phyloP scores from a whole-genome alignment of 1,140 invertebrate species.

The Drosophila biarmipes region DNA sequence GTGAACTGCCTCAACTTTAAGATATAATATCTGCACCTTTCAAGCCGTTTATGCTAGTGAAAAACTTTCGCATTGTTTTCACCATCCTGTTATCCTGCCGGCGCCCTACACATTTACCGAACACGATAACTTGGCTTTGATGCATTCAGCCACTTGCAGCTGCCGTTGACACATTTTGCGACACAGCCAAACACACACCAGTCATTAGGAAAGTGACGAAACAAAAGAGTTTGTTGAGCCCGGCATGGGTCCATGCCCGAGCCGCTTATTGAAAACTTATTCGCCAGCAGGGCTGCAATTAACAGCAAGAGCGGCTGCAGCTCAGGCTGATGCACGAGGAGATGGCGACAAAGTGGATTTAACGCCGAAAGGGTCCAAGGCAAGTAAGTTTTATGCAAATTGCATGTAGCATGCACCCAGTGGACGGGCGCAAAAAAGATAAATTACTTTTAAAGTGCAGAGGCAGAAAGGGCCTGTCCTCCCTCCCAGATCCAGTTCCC shows the following conservation, averaged over 20 bases:
- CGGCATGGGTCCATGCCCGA: constrained; percentile 10
- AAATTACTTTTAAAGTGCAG: constrained; percentile 80
- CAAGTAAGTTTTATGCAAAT: constrained; percentile 82
- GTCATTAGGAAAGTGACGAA: constrained; percentile 72
- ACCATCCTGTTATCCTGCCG: constrained; percentile 1
- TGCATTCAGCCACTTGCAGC: constrained; percentile 31
- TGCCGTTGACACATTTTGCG: constrained; percentile 52
- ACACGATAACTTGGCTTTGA: constrained; percentile 40
- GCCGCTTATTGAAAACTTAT: constrained; percentile 76
- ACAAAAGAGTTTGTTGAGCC: constrained; percentile 53
- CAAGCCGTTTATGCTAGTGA: constrained; percentile 1
- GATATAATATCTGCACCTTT: no score
- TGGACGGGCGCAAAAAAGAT: constrained; percentile 63
- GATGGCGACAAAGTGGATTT: constrained; percentile 70
- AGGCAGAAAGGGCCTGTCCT: constrained; percentile 34
- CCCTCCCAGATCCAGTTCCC: not conserved
- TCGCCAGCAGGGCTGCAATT: constrained; percentile 67
- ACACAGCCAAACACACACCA: constrained; percentile 41
- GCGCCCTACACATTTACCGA: constrained; percentile 21
- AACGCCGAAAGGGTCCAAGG: constrained; percentile 61
- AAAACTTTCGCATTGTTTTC: constrained; percentile 5
- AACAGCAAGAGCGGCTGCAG: constrained; percentile 37
- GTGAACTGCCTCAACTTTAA: not conserved
- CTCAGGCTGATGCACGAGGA: constrained; percentile 35
- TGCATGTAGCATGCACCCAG: constrained; percentile 55